Evolutionary conservation across 2,888 invertebrate genomes (phyloP), one percentile per base, ranked within the genome.

Genomic region (Thecocarcelia acutangulata): DNA sequence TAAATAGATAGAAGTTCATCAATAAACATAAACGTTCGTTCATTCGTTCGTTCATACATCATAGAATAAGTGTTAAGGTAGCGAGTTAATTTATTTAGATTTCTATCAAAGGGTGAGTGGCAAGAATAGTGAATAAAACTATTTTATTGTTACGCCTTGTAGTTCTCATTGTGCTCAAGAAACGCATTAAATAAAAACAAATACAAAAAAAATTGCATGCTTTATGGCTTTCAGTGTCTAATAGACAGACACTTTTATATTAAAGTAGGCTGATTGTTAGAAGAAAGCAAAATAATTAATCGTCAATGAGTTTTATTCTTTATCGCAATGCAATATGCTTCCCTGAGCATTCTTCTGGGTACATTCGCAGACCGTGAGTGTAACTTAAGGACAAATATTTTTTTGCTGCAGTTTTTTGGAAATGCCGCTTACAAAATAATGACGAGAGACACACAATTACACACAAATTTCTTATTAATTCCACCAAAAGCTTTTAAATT

Each of bases 81-180:
- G 15, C 28, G 33, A 64, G 56, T 74, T 66, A 54, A 66, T 66
- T 64, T 74, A 74, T 74, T 64, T 46, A 74, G 73, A 74, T 74
- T 64, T 54, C 46, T 61, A 74, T 56, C 52, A 63, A 74, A 74
- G 74, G 74, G 74, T 58, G 56, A 74, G 64, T 58, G 64, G 48
- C 74, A n/a, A 64, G 46, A 66, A 64, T 48, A 40, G 46, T 48
- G 40, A 61, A 59, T 54, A 63, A 73, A 63, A 73, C 44, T 73
- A 63, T 72, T 63, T 44, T 21, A 68, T 68, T 76, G 76, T 76
- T 68, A 76, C 76, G 76, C 76, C 54, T 76, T 44, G 46, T 69
- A 76, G 52, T 69, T 76, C 46, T 46, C 44, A 24, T 61, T 54
- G 46, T 24, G 54, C 40, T 68, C 52, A 52, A n/a, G 37, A 54